These are phyloP conservation scores for Ylistrum balloti DNA, from an alignment of 1,140 invertebrate species.

Conservation along the genomic window DNA sequence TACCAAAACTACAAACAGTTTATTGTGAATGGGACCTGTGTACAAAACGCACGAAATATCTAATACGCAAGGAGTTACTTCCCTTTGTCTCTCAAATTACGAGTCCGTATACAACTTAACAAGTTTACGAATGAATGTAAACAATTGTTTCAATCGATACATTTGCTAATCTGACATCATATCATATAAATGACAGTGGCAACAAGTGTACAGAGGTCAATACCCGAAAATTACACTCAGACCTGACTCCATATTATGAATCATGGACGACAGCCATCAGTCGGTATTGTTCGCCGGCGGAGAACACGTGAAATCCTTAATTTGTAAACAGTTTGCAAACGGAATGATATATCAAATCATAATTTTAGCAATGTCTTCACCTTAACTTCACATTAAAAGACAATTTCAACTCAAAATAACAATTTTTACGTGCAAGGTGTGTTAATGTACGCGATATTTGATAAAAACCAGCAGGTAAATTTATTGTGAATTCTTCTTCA, in stretches of 20 bases:
- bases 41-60: too few relatives aligned
- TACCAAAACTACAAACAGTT: too few relatives aligned
- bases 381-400: neutral
- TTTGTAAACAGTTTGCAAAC: neutral
- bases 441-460: neutral
- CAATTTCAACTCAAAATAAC: conserved; percentile 11
- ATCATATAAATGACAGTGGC: too few relatives aligned
- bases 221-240: too few relatives aligned
- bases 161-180: too few relatives aligned
- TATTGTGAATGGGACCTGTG: too few relatives aligned
- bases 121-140: too few relatives aligned
- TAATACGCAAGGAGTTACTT: neutral
- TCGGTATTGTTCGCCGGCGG: neutral
- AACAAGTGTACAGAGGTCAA: too few relatives aligned
- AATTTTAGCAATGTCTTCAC: neutral
- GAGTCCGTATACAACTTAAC: too few relatives aligned
- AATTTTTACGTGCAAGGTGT: neutral
- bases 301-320: neutral
- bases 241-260: neutral
- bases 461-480: conserved; percentile 15
- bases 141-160: too few relatives aligned
- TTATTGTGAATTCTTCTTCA: neutral
- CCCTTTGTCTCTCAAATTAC: neutral
- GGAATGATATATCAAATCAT: neutral
- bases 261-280: neutral